phyloP scores from a whole-genome alignment of 2,797 vertebrate species.

The Peromyscus attwateri region DNA sequence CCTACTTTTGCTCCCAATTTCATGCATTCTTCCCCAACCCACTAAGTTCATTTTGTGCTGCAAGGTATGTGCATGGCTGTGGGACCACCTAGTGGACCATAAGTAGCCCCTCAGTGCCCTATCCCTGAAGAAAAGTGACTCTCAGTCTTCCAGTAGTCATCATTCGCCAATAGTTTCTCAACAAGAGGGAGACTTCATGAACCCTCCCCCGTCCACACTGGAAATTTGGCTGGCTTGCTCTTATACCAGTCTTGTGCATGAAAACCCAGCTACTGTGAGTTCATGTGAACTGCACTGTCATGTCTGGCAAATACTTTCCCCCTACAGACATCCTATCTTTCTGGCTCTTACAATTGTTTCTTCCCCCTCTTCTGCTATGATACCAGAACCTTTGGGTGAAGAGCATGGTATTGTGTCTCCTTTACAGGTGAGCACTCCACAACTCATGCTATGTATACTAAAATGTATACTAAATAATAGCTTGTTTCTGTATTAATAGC shows the following conservation, averaged over 20 bases:
- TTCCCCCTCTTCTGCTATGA: neutral
- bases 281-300: neutral
- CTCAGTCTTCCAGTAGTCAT: neutral
- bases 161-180: neutral
- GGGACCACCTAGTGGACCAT: neutral
- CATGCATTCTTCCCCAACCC: neutral
- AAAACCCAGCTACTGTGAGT: neutral
- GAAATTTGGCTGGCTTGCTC: neutral
- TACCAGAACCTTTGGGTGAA: neutral
- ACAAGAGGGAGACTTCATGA: neutral
- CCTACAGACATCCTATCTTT: neutral
- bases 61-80: neutral
- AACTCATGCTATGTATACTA: neutral
- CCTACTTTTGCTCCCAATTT: neutral
- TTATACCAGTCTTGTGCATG: neutral
- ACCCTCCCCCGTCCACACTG: neutral
- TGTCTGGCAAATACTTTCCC: neutral
- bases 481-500: neutral
- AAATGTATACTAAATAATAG: neutral
- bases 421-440: neutral
- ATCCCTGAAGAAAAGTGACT: neutral
- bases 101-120: neutral
- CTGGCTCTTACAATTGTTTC: neutral
- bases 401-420: fast-evolving
- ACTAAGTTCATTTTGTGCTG: neutral